These are phyloP conservation scores for Rhea americana DNA, from an alignment of 2,113 vertebrate genomes.

Conservation along the genomic window DNA sequence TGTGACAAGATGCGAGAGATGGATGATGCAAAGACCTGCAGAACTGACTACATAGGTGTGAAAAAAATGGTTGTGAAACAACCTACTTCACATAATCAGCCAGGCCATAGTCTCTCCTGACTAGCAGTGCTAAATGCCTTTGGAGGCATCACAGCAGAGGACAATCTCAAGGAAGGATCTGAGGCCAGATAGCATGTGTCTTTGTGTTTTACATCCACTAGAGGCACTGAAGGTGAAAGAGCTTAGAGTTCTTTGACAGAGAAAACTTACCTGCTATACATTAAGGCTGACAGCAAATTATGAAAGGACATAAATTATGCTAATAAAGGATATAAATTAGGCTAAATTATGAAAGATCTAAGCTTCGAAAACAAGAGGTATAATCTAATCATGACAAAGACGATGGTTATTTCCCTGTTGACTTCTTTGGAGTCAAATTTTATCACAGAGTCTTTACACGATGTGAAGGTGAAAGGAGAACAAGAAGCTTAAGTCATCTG, in stretches of 20 bases:
- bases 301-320: neutral
- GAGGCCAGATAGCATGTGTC: neutral
- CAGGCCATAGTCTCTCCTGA: neutral
- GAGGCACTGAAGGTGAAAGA: neutral
- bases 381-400: neutral
- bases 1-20: neutral
- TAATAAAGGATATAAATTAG: too few species aligned
- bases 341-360: neutral
- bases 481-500: neutral
- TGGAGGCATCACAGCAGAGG: neutral
- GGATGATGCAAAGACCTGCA: neutral
- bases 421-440: neutral
- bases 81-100: neutral
- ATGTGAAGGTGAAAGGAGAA: neutral
- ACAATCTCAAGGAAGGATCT: neutral
- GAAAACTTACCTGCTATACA: neutral
- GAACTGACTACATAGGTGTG: neutral
- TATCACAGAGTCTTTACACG: neutral
- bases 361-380: neutral
- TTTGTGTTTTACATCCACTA: neutral
- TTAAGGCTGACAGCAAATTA: neutral
- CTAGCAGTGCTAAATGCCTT: neutral
- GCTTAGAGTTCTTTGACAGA: neutral
- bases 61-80: neutral
- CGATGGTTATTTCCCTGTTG: neutral